Base-by-base conservation (phyloP, 2,113 vertebrate genomes). In the Vombatus ursinus region DNA sequence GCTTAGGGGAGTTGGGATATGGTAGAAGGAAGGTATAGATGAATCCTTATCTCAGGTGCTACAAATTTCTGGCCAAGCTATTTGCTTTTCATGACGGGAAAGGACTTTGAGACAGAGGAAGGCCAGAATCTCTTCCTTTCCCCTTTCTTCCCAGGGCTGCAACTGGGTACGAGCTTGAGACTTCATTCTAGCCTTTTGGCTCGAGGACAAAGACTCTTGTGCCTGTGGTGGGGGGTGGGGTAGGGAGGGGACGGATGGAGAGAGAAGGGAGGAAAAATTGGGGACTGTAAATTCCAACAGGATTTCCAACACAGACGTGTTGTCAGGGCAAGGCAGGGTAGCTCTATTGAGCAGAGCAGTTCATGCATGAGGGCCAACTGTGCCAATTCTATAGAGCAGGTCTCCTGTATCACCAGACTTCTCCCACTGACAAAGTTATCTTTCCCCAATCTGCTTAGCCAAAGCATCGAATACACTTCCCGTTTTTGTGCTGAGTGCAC, bases 281-380 rank as follows among this genome's bases (percentile, higher is more conserved):
- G 97, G 98, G 94, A 95, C 97, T 96, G 97, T 99, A 98, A 99
- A 99, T 99, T 97, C 98, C 98, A 97, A 98, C 95, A 57, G 99
- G 99, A 99, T 99, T 99, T 99, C 97, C 98, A 98, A 98, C 98
- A 98, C 99, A 99, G 99, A 99, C 98, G 99, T 99, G 99, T 99
- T 99, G 99, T 99, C 99, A 99, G 99, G 99, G 98, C 98, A 98
- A 98, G 99, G 99, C 99, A 97, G 95, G 98, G 95, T 98, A 98
- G 97, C 97, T 96, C 99, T 99, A 99, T 99, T 99, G 99, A 99
- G 96, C 94, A 92, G 94, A 98, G 98, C 98, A 99, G 98, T 97
- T 99, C 99, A 99, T 99, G 99, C 99, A 98, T 99, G 98, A 99
- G 98, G 97, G 98, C 97, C 99, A 98, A 99, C 98, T 99, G 98